Conservation (phyloP, 2,797 vertebrate genomes). For the Melanotaenia pygmaea region DNA sequence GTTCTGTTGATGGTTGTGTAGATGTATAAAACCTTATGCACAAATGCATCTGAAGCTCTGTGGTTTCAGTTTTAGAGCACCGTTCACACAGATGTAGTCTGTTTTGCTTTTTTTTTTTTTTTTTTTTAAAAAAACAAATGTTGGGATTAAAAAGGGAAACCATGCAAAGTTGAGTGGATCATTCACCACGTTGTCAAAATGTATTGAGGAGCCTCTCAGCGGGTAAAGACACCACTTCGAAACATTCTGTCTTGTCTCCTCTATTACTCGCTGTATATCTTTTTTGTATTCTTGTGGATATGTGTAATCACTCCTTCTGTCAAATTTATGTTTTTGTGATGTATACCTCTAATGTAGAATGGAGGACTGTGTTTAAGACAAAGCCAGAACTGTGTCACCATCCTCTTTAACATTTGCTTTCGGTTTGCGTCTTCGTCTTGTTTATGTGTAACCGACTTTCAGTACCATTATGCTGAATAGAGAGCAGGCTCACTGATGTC, state of each 20-base stretch:
- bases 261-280: slow-evolving; percentile 64
- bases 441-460: slow-evolving; percentile 60
- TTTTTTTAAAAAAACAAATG: slow-evolving; percentile 39
- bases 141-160: slow-evolving; percentile 78
- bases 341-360: slow-evolving; percentile 54
- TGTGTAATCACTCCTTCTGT: slow-evolving; percentile 59
- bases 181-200: slow-evolving; percentile 48
- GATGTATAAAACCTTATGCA: slow-evolving; percentile 58
- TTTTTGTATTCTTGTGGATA: slow-evolving; percentile 66
- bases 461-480: slow-evolving; percentile 53
- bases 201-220: slow-evolving; percentile 48
- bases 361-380: slow-evolving; percentile 60
- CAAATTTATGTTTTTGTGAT: slow-evolving; percentile 33
- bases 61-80: slow-evolving; percentile 54
- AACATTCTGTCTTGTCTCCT: slow-evolving; percentile 70
- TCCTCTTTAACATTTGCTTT: slow-evolving; percentile 46
- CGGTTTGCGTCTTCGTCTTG: slow-evolving; percentile 56
- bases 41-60: slow-evolving; percentile 58
- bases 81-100: slow-evolving; percentile 23
- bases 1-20: slow-evolving; percentile 50
- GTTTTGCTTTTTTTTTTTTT: slow-evolving; percentile 22
- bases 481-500: slow-evolving; percentile 56
- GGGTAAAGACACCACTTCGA: slow-evolving; percentile 48
- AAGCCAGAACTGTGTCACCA: slow-evolving; percentile 43
- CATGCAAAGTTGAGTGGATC: slow-evolving; percentile 59